Percentiles rank a stretch among this genome's conserved stretches.
phyloP scores from a whole-genome alignment of 2,888 invertebrate genomes.

The Parnassius mnemosyne region DNA sequence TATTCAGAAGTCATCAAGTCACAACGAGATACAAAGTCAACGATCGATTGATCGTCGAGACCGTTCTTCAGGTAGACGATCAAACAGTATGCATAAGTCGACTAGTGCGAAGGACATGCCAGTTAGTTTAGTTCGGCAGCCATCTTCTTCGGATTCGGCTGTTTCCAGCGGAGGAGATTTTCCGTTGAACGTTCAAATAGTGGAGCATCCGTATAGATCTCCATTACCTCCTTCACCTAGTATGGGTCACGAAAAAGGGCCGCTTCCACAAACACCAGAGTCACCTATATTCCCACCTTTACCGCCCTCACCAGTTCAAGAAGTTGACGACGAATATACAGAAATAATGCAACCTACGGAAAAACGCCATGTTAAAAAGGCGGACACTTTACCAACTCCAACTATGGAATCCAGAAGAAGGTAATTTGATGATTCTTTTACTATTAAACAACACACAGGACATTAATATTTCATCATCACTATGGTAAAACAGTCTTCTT shows the following conservation, averaged over 20 bases:
- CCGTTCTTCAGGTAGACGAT: conserved; percentile 70
- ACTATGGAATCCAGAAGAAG: conserved; percentile 72
- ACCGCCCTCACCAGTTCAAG: conserved; percentile 91
- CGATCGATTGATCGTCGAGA: conserved; percentile 74
- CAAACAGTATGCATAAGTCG: conserved; percentile 86
- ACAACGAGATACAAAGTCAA: conserved; percentile 81
- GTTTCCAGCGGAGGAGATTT: conserved; percentile 81
- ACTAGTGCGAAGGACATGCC: conserved; percentile 87
- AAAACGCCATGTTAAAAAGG: conserved; percentile 71
- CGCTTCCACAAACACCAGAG: conserved; percentile 73
- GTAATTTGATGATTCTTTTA: conserved; percentile 40
- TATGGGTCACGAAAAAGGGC: conserved; percentile 67
- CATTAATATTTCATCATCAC: too few species aligned
- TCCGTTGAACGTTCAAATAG: conserved; percentile 83
- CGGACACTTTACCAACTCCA: conserved; percentile 79
- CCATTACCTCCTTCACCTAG: conserved; percentile 68
- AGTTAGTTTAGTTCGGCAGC: conserved; percentile 76
- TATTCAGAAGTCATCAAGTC: conserved; percentile 82
- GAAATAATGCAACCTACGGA: conserved; percentile 81
- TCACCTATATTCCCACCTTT: conserved; percentile 85
- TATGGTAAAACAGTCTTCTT: too few species aligned
- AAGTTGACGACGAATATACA: conserved; percentile 87
- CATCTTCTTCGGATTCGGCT: conserved; percentile 75
- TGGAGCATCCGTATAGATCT: conserved; percentile 79
- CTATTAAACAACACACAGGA: too few species aligned